These are phyloP conservation scores for Rhinolophus sinicus DNA, from an alignment of 2,113 vertebrate species.

Conservation along the genomic window DNA sequence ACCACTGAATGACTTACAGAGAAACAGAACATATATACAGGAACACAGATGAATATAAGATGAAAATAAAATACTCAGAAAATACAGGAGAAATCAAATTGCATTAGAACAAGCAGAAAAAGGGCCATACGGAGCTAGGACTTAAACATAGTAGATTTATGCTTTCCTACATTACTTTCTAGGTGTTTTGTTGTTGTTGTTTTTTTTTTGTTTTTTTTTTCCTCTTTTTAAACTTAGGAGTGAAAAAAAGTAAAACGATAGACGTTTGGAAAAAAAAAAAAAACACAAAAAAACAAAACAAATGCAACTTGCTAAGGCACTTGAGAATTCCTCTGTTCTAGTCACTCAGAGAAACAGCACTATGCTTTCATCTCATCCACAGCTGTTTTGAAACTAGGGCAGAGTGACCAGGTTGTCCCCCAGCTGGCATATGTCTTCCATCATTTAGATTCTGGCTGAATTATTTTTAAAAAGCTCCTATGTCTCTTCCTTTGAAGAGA, in stretches of 20 bases:
- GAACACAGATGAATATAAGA: background rate
- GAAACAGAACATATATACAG: background rate
- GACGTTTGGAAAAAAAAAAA: background rate
- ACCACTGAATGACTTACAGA: background rate
- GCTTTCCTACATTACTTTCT: background rate
- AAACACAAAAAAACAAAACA: background rate
- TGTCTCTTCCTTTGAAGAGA: conserved; percentile 42
- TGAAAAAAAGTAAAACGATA: background rate
- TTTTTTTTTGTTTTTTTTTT: background rate
- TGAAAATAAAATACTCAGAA: background rate
- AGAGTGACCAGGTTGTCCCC: background rate
- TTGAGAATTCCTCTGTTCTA: background rate
- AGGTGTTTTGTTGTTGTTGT: background rate
- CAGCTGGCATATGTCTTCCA: background rate
- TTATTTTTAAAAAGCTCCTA: conserved; percentile 39
- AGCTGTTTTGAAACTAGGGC: background rate
- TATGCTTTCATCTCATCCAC: background rate
- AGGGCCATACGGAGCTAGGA: background rate
- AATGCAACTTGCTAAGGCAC: background rate
- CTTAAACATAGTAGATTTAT: background rate
- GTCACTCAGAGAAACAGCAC: background rate
- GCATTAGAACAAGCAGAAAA: background rate
- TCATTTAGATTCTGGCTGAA: background rate
- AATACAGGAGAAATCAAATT: background rate
- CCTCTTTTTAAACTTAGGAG: background rate